Conservation (phyloP, 2,797 vertebrate species). For the Danio tinwini region DNA sequence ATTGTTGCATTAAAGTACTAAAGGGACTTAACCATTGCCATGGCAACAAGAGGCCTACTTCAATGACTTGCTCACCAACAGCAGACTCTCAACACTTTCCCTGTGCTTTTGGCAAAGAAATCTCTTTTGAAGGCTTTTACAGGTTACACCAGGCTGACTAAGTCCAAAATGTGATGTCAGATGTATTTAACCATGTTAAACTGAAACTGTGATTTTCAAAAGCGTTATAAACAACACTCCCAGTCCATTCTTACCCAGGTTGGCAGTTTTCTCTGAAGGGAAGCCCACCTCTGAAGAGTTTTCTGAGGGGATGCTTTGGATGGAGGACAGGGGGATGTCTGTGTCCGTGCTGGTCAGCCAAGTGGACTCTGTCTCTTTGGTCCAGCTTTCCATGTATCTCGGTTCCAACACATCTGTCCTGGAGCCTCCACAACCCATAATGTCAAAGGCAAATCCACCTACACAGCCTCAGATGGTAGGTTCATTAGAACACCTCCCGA, state of each 20-base stretch:
- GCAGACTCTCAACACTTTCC: constrained; percentile 22
- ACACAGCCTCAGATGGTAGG: constrained; percentile 4
- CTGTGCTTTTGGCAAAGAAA: background rate
- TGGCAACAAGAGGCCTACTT: constrained; percentile 69
- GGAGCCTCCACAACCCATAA: constrained; percentile 85
- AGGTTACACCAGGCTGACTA: background rate
- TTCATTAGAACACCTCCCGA: constrained; percentile 4
- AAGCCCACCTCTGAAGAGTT: constrained; percentile 73
- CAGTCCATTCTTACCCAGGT: constrained; percentile 69
- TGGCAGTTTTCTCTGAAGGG: constrained; percentile 73
- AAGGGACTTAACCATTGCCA: constrained; percentile 71
- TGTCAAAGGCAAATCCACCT: constrained; percentile 25
- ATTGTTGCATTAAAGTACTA: constrained; percentile 49
- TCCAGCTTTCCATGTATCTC: constrained; percentile 83
- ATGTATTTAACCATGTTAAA: background rate
- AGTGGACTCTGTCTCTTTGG: constrained; percentile 84
- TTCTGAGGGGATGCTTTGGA: constrained; percentile 81
- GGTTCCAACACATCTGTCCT: constrained; percentile 83
- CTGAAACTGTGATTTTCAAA: background rate
- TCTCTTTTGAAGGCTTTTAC: background rate
- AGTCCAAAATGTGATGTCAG: background rate
- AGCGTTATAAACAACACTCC: background rate
- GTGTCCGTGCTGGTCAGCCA: constrained; percentile 83
- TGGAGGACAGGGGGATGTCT: constrained; percentile 82
- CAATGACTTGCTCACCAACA: constrained; percentile 42